Conservation (phyloP, 1,140 invertebrate genomes). For the Drosophila busckii region DNA sequence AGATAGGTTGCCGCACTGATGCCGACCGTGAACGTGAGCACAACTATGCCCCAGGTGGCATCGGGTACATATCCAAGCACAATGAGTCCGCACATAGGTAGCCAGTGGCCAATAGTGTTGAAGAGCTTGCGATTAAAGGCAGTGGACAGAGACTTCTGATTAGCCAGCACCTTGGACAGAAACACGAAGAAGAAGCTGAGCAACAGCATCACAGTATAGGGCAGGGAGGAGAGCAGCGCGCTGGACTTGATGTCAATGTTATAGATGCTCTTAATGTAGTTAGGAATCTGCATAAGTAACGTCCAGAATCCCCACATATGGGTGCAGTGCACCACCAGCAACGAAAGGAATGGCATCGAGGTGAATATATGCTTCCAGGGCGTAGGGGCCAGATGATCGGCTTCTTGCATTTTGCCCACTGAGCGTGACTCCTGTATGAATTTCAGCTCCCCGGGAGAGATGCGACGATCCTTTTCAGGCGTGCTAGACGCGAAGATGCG, state of each 20-base stretch:
- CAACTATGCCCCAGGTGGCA: conserved; percentile 80
- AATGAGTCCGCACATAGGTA: conserved; percentile 83
- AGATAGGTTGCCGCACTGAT: conserved; percentile 88
- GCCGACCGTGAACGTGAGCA: conserved; percentile 86
- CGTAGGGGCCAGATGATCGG: conserved; percentile 48
- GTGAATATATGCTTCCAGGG: conserved; percentile 89
- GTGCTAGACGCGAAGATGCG: conserved; percentile 83
- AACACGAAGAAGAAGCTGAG: conserved; percentile 85
- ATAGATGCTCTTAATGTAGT: conserved; percentile 91
- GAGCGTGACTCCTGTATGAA: conserved; percentile 82
- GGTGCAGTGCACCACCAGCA: conserved; percentile 90
- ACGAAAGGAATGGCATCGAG: conserved; percentile 89
- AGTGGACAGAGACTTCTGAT: conserved; percentile 80
- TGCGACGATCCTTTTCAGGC: conserved; percentile 81
- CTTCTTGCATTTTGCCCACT: conserved; percentile 53
- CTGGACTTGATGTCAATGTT: conserved; percentile 87
- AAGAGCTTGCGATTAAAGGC: conserved; percentile 83
- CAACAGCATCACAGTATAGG: conserved; percentile 87
- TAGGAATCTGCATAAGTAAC: conserved; percentile 93
- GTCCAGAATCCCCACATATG: conserved; percentile 98
- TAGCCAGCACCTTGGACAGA: conserved; percentile 83
- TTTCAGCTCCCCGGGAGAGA: conserved; percentile 82
- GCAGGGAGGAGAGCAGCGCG: conserved; percentile 87
- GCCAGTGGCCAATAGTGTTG: conserved; percentile 83
- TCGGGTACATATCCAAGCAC: conserved; percentile 82